A percentile compares a stretch with the other conserved stretches of the same genome.
Conservation (phyloP, 2,113 vertebrate genomes). For the Muntiacus reevesi region DNA sequence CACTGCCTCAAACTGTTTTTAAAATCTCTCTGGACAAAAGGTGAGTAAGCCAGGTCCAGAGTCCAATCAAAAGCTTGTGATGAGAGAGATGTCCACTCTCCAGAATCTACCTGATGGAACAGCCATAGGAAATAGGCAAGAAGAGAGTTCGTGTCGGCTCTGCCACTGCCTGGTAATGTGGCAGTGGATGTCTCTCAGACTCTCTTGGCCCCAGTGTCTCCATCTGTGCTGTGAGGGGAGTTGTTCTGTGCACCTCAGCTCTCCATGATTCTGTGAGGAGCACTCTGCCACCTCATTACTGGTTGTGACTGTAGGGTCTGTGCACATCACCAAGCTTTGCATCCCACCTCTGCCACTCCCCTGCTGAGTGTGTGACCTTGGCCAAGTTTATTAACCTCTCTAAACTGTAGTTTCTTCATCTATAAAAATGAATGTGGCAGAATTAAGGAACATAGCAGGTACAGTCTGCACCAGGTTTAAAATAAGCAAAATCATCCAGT, state of each 20-base stretch:
- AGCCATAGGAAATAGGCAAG: neutral
- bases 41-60: neutral
- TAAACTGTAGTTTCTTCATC: neutral
- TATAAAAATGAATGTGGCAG: neutral
- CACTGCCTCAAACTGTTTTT: neutral
- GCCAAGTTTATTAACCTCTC: neutral
- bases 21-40: neutral
- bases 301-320: neutral
- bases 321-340: neutral
- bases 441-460: neutral
- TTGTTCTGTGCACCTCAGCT: neutral
- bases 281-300: accelerated
- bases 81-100: neutral
- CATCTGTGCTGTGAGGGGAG: neutral
- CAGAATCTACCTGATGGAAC: neutral
- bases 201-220: neutral
- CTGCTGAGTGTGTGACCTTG: neutral
- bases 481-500: neutral
- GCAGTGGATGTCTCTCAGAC: neutral
- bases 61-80: neutral
- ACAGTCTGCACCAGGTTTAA: neutral
- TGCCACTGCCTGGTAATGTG: neutral
- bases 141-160: neutral
- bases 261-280: neutral
- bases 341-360: neutral